These are phyloP conservation scores for Drosophila orosa DNA, from an alignment of 1,140 invertebrate genomes.

Conservation along the genomic window DNA sequence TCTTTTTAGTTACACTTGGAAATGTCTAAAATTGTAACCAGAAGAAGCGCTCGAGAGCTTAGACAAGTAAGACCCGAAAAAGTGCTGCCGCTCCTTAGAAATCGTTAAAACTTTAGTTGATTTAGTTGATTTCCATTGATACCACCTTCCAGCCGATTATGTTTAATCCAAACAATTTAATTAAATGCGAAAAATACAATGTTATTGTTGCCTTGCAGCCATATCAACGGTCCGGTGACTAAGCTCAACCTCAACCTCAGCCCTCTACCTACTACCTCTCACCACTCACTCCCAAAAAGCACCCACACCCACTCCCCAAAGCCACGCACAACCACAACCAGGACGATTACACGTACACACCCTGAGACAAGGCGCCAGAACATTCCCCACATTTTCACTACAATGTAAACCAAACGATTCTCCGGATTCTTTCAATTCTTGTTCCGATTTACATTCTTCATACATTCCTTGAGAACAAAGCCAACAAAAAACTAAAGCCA, in stretches of 20 bases:
- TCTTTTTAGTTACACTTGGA: too few relatives aligned
- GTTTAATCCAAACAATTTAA: constrained; percentile 4
- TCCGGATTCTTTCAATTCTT: constrained; percentile 58
- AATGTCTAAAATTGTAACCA: neutral
- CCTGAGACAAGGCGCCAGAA: constrained; percentile 23
- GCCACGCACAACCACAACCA: constrained; percentile 17
- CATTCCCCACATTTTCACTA: constrained; percentile 31
- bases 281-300: neutral
- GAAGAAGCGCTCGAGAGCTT: neutral
- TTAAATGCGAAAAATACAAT: constrained; percentile 43
- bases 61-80: neutral
- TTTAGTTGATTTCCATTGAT: constrained; percentile 62
- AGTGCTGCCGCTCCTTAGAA: constrained; percentile 26
- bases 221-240: constrained; percentile 85
- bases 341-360: constrained; percentile 18
- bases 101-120: constrained; percentile 12
- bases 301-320: constrained; percentile 27
- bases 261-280: constrained; percentile 44
- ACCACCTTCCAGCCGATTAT: constrained; percentile 31
- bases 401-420: constrained; percentile 67
- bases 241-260: constrained; percentile 70
- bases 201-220: constrained; percentile 81
- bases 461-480: constrained; percentile 28
- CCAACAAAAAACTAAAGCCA: constrained; percentile 54
- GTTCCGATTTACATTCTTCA: constrained; percentile 67